These are phyloP conservation scores for Apus apus DNA, from an alignment of 2,113 vertebrate species.

Conservation along the genomic window DNA sequence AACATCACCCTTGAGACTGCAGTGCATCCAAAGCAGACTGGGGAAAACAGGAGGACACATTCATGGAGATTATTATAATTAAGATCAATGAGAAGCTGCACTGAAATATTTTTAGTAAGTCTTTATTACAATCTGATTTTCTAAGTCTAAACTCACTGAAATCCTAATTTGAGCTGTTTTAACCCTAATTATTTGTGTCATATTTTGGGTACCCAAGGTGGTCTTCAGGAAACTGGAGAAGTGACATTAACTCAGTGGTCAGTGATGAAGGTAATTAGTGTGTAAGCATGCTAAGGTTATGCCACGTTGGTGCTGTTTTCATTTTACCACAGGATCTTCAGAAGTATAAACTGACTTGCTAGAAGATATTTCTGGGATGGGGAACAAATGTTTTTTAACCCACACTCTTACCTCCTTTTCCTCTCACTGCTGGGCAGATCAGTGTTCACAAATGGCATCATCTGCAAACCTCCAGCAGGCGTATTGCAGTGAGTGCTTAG, in stretches of 20 bases:
- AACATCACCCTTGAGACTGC: neutral
- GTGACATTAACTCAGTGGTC: neutral
- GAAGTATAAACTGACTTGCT: neutral
- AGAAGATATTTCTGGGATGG: neutral
- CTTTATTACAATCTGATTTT: neutral
- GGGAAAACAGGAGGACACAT: neutral
- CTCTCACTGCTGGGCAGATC: neutral
- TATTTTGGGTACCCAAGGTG: neutral
- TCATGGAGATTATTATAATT: neutral
- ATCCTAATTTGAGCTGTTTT: neutral
- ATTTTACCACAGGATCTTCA: neutral
- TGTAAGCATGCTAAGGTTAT: neutral
- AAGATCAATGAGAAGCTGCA: neutral
- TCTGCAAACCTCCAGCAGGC: neutral
- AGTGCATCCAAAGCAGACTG: rapidly evolving
- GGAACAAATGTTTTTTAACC: neutral
- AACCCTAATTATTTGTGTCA: neutral
- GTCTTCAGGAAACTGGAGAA: neutral
- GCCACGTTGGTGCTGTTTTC: neutral
- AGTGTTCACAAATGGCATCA: neutral
- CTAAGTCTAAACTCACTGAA: neutral
- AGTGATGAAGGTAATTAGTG: neutral
- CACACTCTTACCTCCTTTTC: neutral
- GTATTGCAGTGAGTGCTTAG: rapidly evolving
- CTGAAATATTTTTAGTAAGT: neutral